Conservation (phyloP, 2,797 vertebrate species). For the Bovichtus variegatus region DNA sequence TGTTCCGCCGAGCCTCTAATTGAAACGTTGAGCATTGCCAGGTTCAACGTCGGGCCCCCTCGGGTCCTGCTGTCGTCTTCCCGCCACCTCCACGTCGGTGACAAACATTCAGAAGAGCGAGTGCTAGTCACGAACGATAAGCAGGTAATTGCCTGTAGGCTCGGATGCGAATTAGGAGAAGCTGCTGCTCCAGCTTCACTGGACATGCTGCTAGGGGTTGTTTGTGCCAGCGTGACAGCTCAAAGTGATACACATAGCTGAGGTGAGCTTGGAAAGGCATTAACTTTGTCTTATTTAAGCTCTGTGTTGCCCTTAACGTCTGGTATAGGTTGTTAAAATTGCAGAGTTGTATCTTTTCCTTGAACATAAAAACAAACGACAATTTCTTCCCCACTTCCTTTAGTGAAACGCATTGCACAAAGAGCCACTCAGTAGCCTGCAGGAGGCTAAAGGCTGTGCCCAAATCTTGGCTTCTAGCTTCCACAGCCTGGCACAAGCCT, state of each 20-base stretch:
- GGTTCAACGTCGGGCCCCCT: constrained; percentile 32
- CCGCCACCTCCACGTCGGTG: constrained; percentile 52
- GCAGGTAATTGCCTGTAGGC: constrained; percentile 79
- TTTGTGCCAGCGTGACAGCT: constrained; percentile 64
- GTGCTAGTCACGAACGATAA: constrained; percentile 71
- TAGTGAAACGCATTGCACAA: constrained; percentile 24
- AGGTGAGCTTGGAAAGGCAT: constrained; percentile 29
- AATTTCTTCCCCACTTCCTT: constrained; percentile 8
- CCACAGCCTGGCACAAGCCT: constrained; percentile 40
- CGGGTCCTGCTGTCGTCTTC: constrained; percentile 48
- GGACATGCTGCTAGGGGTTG: constrained; percentile 63
- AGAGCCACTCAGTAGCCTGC: constrained; percentile 44
- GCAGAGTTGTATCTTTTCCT: background rate
- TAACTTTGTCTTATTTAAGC: constrained; percentile 58
- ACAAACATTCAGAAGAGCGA: constrained; percentile 72
- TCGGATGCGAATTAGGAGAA: constrained; percentile 69
- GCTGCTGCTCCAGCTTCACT: constrained; percentile 55
- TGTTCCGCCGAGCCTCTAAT: constrained; percentile 74
- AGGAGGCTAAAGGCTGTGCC: constrained; percentile 45
- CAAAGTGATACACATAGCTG: constrained; percentile 36
- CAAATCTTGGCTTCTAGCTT: constrained; percentile 46
- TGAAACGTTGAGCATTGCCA: constrained; percentile 73
- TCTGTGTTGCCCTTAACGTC: background rate
- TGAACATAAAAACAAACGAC: constrained; percentile 13
- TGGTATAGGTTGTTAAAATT: background rate